Conservation (phyloP, 2,797 vertebrate genomes). For the Ispidina picta region DNA sequence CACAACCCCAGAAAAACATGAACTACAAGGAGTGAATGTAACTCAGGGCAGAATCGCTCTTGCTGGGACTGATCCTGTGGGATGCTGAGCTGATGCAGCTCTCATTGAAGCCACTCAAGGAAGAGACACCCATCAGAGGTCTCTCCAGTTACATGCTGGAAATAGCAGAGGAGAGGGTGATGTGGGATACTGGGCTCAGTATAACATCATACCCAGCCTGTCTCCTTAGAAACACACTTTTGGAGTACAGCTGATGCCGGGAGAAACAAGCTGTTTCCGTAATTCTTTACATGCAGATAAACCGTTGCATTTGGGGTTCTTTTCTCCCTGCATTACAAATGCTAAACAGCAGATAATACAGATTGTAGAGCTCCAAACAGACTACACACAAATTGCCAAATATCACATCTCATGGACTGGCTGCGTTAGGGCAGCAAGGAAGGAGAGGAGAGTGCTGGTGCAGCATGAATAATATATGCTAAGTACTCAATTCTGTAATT, state of each 20-base stretch:
- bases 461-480: conserved; percentile 32
- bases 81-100: background rate
- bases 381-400: background rate
- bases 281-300: background rate
- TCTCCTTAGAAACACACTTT: background rate
- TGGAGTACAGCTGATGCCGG: rapidly evolving
- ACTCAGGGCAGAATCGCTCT: background rate
- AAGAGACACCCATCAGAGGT: background rate
- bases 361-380: background rate
- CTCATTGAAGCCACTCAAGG: background rate
- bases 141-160: background rate
- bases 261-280: background rate
- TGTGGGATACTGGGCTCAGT: background rate
- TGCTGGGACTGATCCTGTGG: background rate
- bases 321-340: background rate
- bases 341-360: background rate
- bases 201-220: background rate
- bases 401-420: background rate
- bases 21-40: too few relatives aligned
- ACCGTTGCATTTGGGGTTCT: background rate
- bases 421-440: background rate
- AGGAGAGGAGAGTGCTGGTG: background rate
- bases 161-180: rapidly evolving
- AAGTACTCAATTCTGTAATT: background rate
- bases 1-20: background rate